A percentile compares a stretch with the other conserved stretches of the same genome.
Conservation (phyloP, 2,113 vertebrate genomes). For the Athene cunicularia region DNA sequence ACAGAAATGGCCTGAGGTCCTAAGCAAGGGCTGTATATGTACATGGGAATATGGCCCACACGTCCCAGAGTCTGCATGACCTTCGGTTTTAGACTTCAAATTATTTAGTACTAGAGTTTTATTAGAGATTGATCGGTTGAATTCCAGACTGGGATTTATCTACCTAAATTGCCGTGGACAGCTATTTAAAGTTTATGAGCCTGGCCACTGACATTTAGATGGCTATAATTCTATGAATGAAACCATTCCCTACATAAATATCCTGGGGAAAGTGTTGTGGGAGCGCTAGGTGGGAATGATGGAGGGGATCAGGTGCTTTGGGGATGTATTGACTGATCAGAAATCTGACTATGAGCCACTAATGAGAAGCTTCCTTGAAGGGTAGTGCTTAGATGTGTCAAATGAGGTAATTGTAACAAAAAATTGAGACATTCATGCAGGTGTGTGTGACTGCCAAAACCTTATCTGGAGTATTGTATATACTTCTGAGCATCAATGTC, state of each 20-base stretch:
- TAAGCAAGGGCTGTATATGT: background rate
- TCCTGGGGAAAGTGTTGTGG: background rate
- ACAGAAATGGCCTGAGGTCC: background rate
- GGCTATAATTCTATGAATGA: background rate
- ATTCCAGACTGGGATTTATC: background rate
- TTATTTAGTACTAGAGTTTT: background rate
- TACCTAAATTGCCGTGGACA: background rate
- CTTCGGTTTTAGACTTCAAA: background rate
- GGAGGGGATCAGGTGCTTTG: background rate
- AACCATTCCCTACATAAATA: background rate
- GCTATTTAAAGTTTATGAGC: background rate
- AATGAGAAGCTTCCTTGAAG: background rate
- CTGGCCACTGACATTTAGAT: background rate
- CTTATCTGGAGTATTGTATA: background rate
- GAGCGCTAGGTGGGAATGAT: background rate
- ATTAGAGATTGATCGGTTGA: background rate
- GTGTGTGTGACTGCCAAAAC: slow-evolving; percentile 21
- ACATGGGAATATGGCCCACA: background rate
- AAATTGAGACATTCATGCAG: background rate
- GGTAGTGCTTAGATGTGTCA: background rate
- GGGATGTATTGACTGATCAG: background rate
- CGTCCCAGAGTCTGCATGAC: background rate
- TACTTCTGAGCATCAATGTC: background rate
- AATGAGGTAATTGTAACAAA: background rate
- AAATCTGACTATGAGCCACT: background rate